Conservation (phyloP, 37 sponge, comb jelly and placozoan species). For the Eunapius fragilis region DNA sequence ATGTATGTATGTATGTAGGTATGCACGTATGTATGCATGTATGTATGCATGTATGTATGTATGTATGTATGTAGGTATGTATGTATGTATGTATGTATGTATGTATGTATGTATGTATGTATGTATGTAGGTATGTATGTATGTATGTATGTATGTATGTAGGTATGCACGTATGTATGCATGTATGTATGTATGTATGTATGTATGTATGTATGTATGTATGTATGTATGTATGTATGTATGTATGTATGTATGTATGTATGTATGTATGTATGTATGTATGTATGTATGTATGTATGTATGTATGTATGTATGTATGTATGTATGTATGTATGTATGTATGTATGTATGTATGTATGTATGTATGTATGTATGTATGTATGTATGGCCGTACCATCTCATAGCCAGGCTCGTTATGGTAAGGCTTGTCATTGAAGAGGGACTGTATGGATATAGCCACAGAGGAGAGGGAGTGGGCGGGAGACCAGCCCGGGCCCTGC, state of each 20-base stretch:
- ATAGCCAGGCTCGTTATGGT: slow-evolving; percentile 93
- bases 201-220: not conserved
- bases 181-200: not conserved
- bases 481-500: slow-evolving; percentile 38
- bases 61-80: not conserved
- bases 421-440: slow-evolving; percentile 85
- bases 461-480: slow-evolving; percentile 35
- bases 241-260: not conserved
- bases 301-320: not conserved
- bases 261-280: not conserved
- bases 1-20: not conserved
- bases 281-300: no score
- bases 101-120: not conserved
- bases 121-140: not conserved
- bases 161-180: not conserved
- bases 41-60: not conserved
- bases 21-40: not conserved
- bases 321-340: not conserved
- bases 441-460: slow-evolving; percentile 88
- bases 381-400: slow-evolving; percentile 30
- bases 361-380: not conserved
- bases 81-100: not conserved
- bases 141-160: not conserved
- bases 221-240: not conserved
- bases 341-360: not conserved